A percentile compares a stretch with the other conserved stretches of the same genome.
phyloP scores from a whole-genome alignment of 2,113 vertebrate species.

The Brachyistius frenatus region DNA sequence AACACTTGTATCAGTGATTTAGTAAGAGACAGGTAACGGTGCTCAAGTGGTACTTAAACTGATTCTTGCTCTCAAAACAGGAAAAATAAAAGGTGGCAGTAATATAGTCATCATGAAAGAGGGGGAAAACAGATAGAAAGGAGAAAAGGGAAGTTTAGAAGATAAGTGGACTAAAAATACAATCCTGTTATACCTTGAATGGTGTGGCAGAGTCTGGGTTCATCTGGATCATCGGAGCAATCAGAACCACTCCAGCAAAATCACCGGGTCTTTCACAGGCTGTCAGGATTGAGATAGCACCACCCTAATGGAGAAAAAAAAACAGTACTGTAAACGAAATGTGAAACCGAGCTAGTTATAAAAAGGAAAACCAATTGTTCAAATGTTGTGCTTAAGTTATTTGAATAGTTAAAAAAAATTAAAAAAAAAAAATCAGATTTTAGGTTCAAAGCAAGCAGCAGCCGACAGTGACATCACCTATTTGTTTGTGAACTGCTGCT shows the following conservation, averaged over 20 bases:
- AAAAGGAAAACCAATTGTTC: too few species aligned
- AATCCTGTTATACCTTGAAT: constrained; percentile 88
- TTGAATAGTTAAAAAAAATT: too few species aligned
- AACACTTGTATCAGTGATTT: constrained; percentile 6
- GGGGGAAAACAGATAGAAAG: not conserved
- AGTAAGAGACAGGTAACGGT: constrained; percentile 5
- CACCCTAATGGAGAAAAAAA: constrained; percentile 86
- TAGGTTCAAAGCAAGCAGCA: too few species aligned
- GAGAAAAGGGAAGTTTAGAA: constrained; percentile 37
- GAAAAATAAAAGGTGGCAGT: constrained; percentile 12
- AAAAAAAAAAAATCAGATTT: too few species aligned
- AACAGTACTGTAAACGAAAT: not conserved
- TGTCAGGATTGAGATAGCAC: constrained; percentile 92
- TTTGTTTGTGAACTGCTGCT: too few species aligned
- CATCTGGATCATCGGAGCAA: constrained; percentile 92
- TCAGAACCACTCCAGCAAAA: constrained; percentile 92
- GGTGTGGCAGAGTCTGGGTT: constrained; percentile 93
- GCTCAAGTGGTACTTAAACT: constrained; percentile 12
- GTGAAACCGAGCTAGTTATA: too few species aligned
- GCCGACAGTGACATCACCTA: too few species aligned
- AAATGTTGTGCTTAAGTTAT: too few species aligned
- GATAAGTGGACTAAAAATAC: not conserved
- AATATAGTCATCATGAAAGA: not conserved
- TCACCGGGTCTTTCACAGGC: constrained; percentile 89
- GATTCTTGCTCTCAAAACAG: not conserved